Percentiles rank a stretch among this genome's conserved stretches.
These are phyloP conservation scores for Stenotaenia linearis DNA, from an alignment of 2,888 invertebrate genomes.

Conservation along the genomic window DNA sequence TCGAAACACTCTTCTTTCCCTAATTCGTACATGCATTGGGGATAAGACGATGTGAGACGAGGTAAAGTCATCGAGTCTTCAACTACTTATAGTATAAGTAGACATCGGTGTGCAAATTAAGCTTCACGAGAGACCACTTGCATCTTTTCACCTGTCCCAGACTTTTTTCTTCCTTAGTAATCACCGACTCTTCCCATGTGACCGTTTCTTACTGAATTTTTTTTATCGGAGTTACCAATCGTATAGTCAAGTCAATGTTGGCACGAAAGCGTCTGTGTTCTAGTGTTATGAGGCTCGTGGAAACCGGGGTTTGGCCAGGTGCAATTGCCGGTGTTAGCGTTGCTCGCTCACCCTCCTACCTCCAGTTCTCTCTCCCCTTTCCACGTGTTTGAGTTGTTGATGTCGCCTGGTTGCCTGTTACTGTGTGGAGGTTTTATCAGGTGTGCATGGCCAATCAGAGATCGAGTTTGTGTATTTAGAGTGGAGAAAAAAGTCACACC, in stretches of 20 bases:
- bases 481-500: neutral
- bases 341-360: neutral
- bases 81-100: neutral
- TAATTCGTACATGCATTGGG: neutral
- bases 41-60: neutral
- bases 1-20: neutral
- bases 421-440: neutral
- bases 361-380: neutral
- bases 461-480: neutral
- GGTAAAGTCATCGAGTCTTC: constrained; percentile 14
- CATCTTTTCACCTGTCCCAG: neutral
- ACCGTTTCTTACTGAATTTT: neutral
- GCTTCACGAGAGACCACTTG: neutral
- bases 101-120: neutral
- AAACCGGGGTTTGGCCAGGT: neutral
- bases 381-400: constrained; percentile 24
- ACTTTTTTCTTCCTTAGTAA: neutral
- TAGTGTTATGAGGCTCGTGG: neutral
- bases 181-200: constrained; percentile 1
- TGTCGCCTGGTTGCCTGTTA: neutral
- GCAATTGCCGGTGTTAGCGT: neutral
- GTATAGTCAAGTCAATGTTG: neutral
- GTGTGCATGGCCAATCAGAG: neutral
- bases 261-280: constrained; percentile 8
- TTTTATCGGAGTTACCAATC: neutral